These are phyloP conservation scores for Loripinus fragilis DNA, from an alignment of 2,888 invertebrate genomes.

Conservation along the genomic window DNA sequence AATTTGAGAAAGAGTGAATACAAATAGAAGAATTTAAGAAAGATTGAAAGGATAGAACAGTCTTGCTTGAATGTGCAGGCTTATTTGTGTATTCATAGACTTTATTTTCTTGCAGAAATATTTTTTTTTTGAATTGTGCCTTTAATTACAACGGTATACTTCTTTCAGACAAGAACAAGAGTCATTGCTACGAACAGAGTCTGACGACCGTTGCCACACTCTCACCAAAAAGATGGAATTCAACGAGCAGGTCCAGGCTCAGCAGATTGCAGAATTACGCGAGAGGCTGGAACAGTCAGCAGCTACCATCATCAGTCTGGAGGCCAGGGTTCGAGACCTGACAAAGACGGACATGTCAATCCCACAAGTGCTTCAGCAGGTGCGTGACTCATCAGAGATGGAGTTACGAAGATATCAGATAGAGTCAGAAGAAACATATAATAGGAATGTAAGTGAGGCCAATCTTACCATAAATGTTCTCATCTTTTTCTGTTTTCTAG, in stretches of 20 bases:
- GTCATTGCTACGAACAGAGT: conserved; percentile 69
- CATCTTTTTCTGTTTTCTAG: too few species aligned
- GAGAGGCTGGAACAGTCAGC: conserved; percentile 69
- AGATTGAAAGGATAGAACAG: too few species aligned
- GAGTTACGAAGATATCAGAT: conserved; percentile 71
- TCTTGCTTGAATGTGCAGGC: too few species aligned
- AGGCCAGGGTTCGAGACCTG: conserved; percentile 68
- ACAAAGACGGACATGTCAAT: conserved; percentile 67
- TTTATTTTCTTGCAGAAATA: too few species aligned
- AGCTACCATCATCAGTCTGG: conserved; percentile 71
- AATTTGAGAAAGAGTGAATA: too few species aligned
- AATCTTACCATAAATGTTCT: too few species aligned
- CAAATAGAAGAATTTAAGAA: too few species aligned
- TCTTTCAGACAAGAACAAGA: conserved; percentile 75
- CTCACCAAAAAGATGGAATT: conserved; percentile 75
- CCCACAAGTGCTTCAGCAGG: conserved; percentile 71
- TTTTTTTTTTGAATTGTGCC: too few species aligned
- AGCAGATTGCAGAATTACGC: conserved; percentile 66
- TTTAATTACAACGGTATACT: too few species aligned
- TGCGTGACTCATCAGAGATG: conserved; percentile 71
- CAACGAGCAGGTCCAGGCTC: conserved; percentile 69
- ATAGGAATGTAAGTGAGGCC: conserved; percentile 78
- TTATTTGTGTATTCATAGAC: too few species aligned
- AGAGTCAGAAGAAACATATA: conserved; percentile 75
- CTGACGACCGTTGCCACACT: conserved; percentile 73